Conservation (phyloP, 2,888 invertebrate genomes). For the Agrilus mali region DNA sequence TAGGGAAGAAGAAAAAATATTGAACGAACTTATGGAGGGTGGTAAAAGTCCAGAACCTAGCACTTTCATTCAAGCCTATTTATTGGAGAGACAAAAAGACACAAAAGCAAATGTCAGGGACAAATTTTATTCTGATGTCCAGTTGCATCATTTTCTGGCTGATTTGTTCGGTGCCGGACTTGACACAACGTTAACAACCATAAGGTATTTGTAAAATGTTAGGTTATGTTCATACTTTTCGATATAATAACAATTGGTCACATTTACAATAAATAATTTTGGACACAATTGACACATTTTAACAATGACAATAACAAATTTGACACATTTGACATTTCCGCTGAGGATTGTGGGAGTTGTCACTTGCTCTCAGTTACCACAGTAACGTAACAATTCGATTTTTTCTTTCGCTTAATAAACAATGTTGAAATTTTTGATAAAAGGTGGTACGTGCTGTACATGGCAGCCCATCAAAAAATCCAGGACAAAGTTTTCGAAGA, state of each 20-base stretch:
- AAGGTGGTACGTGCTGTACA: slow-evolving; percentile 64
- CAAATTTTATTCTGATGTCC: slow-evolving; percentile 48
- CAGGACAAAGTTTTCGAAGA: slow-evolving; percentile 49
- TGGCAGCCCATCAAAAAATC: slow-evolving; percentile 53
- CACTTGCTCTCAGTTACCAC: too few relatives aligned
- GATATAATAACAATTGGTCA: too few relatives aligned
- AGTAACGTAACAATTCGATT: too few relatives aligned
- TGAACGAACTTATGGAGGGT: slow-evolving; percentile 7
- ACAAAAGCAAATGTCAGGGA: slow-evolving; percentile 28
- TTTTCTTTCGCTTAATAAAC: too few relatives aligned
- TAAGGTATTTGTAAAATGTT: slow-evolving; percentile 34
- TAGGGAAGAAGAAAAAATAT: slow-evolving; percentile 29
- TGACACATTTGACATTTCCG: too few relatives aligned
- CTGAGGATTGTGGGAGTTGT: too few relatives aligned
- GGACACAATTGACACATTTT: too few relatives aligned
- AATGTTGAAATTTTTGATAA: too few relatives aligned
- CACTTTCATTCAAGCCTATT: slow-evolving; percentile 49
- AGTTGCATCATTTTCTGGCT: slow-evolving; percentile 61
- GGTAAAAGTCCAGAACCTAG: slow-evolving; percentile 10
- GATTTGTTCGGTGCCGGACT: slow-evolving; percentile 80
- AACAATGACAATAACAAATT: too few relatives aligned
- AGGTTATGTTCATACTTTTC: too few relatives aligned
- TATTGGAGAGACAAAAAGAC: slow-evolving; percentile 41
- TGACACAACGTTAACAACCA: slow-evolving; percentile 68
- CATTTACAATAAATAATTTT: too few relatives aligned